These are phyloP conservation scores for Oligia fasciuncula DNA, from an alignment of 2,888 invertebrate genomes.

Conservation along the genomic window DNA sequence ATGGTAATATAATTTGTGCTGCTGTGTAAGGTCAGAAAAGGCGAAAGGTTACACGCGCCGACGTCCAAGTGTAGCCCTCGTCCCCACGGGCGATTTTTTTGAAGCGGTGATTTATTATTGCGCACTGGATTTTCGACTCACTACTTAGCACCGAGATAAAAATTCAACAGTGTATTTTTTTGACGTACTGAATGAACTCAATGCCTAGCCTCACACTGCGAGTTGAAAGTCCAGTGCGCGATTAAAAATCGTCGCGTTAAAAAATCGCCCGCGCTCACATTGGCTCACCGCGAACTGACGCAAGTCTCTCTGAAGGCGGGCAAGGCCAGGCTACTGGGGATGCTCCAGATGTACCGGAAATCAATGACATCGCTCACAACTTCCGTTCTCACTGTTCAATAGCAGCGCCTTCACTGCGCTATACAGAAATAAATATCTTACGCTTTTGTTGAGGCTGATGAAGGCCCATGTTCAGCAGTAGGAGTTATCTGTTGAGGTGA, in stretches of 20 bases:
- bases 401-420: conserved; percentile 20
- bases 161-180: background rate
- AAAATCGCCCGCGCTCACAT: conserved; percentile 12
- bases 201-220: too few relatives aligned
- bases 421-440: background rate
- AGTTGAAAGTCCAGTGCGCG: background rate
- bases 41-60: conserved; percentile 77
- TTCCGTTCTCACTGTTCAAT: conserved; percentile 60
- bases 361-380: conserved; percentile 72
- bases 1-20: background rate
- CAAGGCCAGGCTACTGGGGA: conserved; percentile 75
- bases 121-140: background rate
- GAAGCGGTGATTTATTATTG: background rate
- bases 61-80: background rate
- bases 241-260: background rate
- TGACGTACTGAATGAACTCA: background rate
- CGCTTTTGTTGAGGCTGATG: conserved; percentile 23
- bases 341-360: conserved; percentile 76
- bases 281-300: conserved; percentile 56
- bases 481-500: background rate
- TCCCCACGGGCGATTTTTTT: background rate
- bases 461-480: background rate
- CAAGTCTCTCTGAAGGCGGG: conserved; percentile 73
- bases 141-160: background rate
- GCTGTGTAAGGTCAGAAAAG: conserved; percentile 59